Evolutionary conservation across 2,113 vertebrate species (phyloP), one percentile per base, ranked within the genome.

Genomic region (Mus pahari): DNA sequence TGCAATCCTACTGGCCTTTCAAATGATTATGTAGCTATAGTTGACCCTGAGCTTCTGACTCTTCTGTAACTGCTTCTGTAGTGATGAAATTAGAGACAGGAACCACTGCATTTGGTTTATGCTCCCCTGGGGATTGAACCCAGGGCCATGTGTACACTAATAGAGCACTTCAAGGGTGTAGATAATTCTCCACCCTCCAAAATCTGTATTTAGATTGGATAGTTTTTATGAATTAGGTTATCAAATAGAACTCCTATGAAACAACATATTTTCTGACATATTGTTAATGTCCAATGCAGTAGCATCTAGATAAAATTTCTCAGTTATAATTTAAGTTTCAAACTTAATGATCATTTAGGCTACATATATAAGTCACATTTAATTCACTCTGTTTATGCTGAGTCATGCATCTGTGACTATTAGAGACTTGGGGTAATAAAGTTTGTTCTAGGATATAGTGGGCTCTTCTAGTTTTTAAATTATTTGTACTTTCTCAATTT

Each of bases 241-340:
- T 6, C 78, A 91, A 82, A 68, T 60, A 87, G 79, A 82, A 64
- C 5, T 31, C 1, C 62, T 70, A 78, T 24, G 9, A 66, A 64
- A 64, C 48, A 88, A 60, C 12, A 13, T 20, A 78, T 91, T 91
- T 93, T 77, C 26, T 42, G 79, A 39, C n/a, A 71, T 71, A 1
- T n/a, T 93, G 74, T 81, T 87, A 66, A 60, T 70, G 13, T 77
- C 77, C 53, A 71, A 73, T 88, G 62, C 5, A 88, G n/a, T 66
- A 39, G n/a, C 19, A 84, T 84, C 60, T 48, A 45, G 33, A 55
- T 64, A 45, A 84, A 75, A 73, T 78, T 42, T 28, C 39, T 42
- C 82, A 55, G 28, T 45, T 77, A n/a, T 12, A 33, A 89, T 39
- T 84, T 91, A 91, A n/a, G 45, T 66, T 66, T 86, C 60, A 95